Evolutionary conservation across 2,797 vertebrate species (phyloP).

Genomic region (Meda fulgida): DNA sequence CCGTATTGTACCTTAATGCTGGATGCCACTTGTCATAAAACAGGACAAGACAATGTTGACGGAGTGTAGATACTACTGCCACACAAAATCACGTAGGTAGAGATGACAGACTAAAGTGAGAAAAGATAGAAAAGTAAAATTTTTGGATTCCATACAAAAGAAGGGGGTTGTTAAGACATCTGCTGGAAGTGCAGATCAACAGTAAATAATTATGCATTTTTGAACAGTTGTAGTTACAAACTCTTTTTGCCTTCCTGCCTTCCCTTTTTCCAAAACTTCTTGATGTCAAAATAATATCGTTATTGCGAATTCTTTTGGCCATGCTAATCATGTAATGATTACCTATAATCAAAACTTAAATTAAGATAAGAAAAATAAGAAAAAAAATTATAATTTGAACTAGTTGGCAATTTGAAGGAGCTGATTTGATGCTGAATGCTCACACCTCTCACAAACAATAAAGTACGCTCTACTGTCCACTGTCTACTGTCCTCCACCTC

Average conservation of each 20-base stretch:
- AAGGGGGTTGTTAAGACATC: neutral
- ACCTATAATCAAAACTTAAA: neutral
- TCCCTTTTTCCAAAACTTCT: neutral
- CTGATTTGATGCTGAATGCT: neutral
- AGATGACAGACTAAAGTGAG: neutral
- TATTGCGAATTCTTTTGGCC: neutral
- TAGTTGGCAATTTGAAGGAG: neutral
- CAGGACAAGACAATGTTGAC: neutral
- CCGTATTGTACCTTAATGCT: neutral
- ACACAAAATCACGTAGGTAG: too few relatives aligned
- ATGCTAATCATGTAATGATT: neutral
- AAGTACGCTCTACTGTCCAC: slow-evolving; percentile 30
- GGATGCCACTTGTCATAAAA: neutral
- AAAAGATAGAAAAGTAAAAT: neutral
- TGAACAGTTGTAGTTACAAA: neutral
- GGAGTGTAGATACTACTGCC: too few relatives aligned
- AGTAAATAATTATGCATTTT: neutral
- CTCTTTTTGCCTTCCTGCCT: neutral
- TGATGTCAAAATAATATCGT: neutral
- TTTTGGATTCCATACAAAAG: neutral
- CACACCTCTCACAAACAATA: slow-evolving; percentile 1
- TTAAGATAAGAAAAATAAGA: neutral
- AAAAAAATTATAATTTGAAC: too few relatives aligned
- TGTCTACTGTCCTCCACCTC: slow-evolving; percentile 7
- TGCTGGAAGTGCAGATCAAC: neutral